Evolutionary conservation across 1,140 invertebrate genomes (phyloP).

Genomic region (Drosophila carrolli): DNA sequence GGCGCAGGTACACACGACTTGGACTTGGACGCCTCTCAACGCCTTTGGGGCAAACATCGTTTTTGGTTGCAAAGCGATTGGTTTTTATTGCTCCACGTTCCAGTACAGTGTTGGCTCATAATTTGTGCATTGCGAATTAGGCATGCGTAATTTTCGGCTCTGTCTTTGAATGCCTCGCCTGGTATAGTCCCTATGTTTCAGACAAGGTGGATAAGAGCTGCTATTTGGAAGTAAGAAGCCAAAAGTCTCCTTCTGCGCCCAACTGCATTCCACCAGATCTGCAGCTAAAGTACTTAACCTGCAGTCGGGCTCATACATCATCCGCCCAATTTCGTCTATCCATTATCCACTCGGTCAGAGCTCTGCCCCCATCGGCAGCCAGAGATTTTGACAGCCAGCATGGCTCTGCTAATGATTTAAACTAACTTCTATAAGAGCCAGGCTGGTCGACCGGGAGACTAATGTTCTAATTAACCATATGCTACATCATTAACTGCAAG

Average conservation of each 20-base stretch:
- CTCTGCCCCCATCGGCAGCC: constrained; percentile 36
- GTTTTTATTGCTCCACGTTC: constrained; percentile 64
- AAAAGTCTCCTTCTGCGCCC: background rate
- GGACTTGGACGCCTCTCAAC: constrained; percentile 15
- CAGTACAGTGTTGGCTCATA: constrained; percentile 51
- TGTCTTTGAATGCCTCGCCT: constrained; percentile 30
- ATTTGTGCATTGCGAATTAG: constrained; percentile 62
- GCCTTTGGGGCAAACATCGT: constrained; percentile 50
- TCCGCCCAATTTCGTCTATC: constrained; percentile 20
- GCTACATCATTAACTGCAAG: constrained; percentile 77
- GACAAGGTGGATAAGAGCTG: too few species aligned
- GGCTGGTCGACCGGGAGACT: constrained; percentile 43
- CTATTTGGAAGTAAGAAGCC: background rate
- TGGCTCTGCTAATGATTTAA: constrained; percentile 66
- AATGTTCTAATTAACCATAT: constrained; percentile 82
- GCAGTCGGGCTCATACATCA: constrained; percentile 51
- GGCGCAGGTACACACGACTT: constrained; percentile 43
- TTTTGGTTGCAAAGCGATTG: constrained; percentile 71
- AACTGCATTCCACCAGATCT: constrained; percentile 6
- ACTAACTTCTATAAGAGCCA: constrained; percentile 46
- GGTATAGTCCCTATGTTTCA: background rate
- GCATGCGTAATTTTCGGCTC: constrained; percentile 70
- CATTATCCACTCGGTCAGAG: constrained; percentile 12
- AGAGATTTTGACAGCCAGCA: constrained; percentile 54
- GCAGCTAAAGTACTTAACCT: constrained; percentile 41